Evolutionary conservation across 2,888 invertebrate genomes (phyloP).

Genomic region (Tipula vernalis): DNA sequence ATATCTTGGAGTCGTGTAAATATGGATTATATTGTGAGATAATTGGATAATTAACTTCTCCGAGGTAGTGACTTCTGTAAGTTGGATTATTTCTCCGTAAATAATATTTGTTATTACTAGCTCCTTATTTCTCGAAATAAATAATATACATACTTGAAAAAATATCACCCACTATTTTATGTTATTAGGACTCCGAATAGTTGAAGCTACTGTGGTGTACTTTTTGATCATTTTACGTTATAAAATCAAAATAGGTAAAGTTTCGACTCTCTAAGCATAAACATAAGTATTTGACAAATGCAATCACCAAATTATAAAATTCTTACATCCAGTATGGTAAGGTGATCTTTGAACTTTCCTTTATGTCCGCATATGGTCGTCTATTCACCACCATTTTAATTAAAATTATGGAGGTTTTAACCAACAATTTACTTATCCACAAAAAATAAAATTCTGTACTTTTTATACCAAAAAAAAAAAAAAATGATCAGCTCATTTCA

Average conservation of each 20-base stretch:
- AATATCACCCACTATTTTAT: too few relatives aligned
- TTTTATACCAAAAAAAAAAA: neutral
- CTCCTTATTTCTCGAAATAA: too few relatives aligned
- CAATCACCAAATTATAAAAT: neutral
- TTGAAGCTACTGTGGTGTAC: too few relatives aligned
- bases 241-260: too few relatives aligned
- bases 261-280: too few relatives aligned
- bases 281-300: too few relatives aligned
- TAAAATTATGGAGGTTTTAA: neutral
- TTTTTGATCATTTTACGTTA: too few relatives aligned
- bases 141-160: too few relatives aligned
- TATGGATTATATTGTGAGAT: neutral
- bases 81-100: too few relatives aligned
- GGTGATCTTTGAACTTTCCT: neutral
- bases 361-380: neutral
- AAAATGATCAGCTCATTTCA: neutral
- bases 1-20: neutral
- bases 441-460: neutral
- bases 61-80: too few relatives aligned
- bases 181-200: too few relatives aligned
- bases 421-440: neutral
- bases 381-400: neutral
- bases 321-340: neutral
- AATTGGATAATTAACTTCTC: neutral
- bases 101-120: too few relatives aligned